Percentiles rank a stretch among this genome's conserved stretches.
These are phyloP conservation scores for Pandemis heparana DNA, from an alignment of 2,888 invertebrate genomes.

Conservation along the genomic window DNA sequence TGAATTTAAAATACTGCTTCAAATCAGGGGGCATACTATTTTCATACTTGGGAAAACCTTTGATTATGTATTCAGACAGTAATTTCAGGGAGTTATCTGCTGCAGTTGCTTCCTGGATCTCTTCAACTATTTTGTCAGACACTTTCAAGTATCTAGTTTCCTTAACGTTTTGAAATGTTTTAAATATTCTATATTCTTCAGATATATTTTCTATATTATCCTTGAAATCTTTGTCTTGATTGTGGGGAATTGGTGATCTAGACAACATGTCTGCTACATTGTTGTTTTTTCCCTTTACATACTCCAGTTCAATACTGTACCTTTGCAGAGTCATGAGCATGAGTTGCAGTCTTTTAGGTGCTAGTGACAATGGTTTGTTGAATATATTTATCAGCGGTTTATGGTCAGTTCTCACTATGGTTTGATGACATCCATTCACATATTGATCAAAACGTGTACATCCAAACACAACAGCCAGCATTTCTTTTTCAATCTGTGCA, in stretches of 20 bases:
- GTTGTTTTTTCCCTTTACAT: background rate
- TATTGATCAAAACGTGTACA: background rate
- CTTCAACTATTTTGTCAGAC: background rate
- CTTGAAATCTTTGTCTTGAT: background rate
- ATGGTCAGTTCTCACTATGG: background rate
- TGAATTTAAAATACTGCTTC: background rate
- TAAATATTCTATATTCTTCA: background rate
- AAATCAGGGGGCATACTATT: background rate
- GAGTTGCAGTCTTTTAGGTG: background rate
- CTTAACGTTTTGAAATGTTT: background rate
- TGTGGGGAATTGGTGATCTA: background rate
- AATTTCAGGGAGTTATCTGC: background rate
- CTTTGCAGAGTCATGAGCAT: slow-evolving; percentile 2
- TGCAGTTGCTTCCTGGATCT: background rate
- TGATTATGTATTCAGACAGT: background rate
- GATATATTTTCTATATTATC: background rate
- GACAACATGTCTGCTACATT: background rate
- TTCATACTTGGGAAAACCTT: background rate
- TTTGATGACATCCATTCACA: background rate
- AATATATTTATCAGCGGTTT: background rate
- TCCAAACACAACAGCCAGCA: background rate
- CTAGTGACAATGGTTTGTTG: background rate
- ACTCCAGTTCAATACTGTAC: background rate
- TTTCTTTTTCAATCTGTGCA: background rate
- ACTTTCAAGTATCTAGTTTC: background rate